phyloP scores from a whole-genome alignment of 2,113 vertebrate genomes.

The Mobula birostris region DNA sequence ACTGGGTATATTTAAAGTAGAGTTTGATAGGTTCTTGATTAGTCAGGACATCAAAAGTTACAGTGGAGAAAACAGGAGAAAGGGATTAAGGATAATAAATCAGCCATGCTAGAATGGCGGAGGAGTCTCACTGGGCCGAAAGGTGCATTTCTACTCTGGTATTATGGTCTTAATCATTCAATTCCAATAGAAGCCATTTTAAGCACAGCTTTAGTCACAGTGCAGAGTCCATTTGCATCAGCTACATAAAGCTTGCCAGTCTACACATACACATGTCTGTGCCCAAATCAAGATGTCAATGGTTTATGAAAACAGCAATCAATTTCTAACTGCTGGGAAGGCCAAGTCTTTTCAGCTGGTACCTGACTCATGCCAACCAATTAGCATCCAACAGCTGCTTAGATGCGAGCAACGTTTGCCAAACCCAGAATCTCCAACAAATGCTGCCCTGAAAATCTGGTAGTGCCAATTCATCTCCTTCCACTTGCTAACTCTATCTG shows the following conservation, averaged over 20 bases:
- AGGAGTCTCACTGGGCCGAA: too few relatives aligned
- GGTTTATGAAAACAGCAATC: not conserved
- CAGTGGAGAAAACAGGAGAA: too few relatives aligned
- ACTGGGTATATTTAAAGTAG: too few relatives aligned
- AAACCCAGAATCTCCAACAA: slow-evolving; percentile 2
- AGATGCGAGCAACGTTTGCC: not conserved
- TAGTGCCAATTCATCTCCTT: not conserved
- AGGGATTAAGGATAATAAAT: too few relatives aligned
- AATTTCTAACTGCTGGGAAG: not conserved
- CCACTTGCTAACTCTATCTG: not conserved
- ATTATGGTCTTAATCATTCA: not conserved
- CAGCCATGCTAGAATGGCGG: too few relatives aligned
- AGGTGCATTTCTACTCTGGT: too few relatives aligned
- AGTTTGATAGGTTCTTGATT: too few relatives aligned
- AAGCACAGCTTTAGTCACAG: not conserved
- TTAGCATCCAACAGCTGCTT: slow-evolving; percentile 25
- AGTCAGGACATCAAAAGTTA: too few relatives aligned
- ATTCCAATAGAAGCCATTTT: not conserved
- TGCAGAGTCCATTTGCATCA: not conserved
- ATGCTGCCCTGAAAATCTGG: not conserved
- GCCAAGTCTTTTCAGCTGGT: slow-evolving; percentile 8
- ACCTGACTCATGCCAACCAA: slow-evolving; percentile 25
- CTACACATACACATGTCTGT: not conserved
- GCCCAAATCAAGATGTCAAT: not conserved
- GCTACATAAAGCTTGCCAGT: too few relatives aligned